phyloP scores from a whole-genome alignment of 1,140 invertebrate species.

The Hyles vespertilio region DNA sequence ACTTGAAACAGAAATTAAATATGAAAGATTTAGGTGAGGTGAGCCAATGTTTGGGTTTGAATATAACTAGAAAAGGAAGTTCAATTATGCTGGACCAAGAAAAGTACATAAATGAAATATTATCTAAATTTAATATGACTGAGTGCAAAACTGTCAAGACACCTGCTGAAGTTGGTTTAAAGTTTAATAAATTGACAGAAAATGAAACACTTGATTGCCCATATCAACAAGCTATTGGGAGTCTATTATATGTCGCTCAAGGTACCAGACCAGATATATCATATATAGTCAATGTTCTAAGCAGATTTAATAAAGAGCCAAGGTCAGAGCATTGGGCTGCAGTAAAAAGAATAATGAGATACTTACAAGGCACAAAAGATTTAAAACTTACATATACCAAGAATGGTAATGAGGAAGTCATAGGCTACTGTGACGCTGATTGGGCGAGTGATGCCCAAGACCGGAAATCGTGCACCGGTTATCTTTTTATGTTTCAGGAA shows the following conservation, averaged over 20 bases:
- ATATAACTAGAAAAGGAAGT: no score
- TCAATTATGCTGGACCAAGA: no score
- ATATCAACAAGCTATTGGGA: constrained; percentile 25
- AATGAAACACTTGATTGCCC: no score
- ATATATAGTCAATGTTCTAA: constrained; percentile 29
- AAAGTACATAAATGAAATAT: no score
- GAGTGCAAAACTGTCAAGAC: no score
- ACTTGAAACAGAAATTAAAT: no score
- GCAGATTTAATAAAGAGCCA: constrained; percentile 26
- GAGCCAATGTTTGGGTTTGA: no score
- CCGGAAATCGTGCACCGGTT: constrained; percentile 23
- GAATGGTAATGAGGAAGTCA: constrained; percentile 19
- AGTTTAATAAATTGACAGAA: no score
- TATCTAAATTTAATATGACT: no score
- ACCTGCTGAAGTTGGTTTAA: no score
- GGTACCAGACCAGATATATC: constrained; percentile 33
- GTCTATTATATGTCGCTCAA: constrained; percentile 30
- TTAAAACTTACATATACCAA: constrained; percentile 19
- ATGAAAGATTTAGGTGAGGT: no score
- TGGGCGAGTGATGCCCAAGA: constrained; percentile 17
- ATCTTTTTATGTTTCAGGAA: constrained; percentile 23
- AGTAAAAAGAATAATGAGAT: constrained; percentile 31
- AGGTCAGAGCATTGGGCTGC: constrained; percentile 26
- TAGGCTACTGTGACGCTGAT: constrained; percentile 28
- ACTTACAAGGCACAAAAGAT: constrained; percentile 26